Evolutionary conservation across 2,113 vertebrate genomes (phyloP), one percentile per base, ranked within the genome.

Genomic region (Egretta garzetta): DNA sequence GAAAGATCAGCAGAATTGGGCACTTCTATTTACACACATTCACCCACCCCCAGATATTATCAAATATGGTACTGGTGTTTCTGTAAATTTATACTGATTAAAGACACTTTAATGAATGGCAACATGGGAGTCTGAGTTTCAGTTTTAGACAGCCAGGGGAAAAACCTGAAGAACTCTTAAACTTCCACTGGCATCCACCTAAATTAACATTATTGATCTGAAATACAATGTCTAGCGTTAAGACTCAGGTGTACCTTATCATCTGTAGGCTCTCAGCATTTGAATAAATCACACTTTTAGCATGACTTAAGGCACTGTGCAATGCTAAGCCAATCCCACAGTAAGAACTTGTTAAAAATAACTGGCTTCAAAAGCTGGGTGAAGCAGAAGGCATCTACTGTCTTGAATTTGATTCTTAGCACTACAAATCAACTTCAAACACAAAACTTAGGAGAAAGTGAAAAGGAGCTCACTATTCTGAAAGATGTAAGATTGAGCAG

Each of bases 181-280:
- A 45, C n/a, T 59, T 81, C 21, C 50, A 41, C 20, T 90, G 53
- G 27, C 37, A 55, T 45, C 49, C 59, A 81, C 10, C 14, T 52
- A 47, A 35, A 55, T 9, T 8, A 73, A 6, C 14, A 26, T n/a
- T 22, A 73, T 15, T 23, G 50, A 26, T 20, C 45, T 71, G 59
- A 88, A 85, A n/a, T 14, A 66, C 0, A 43, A 62, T 0, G 13
- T 27, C 21, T 12, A 30, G 4, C 2, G 0, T 35, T 35, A 66
- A 70, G 14, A 64, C 20, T 50, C 4, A 0, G 23, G 15, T 28
- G 20, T 23, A 79, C 6, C 9, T 53, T 52, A 41, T 8, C 14
- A 67, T 2, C 47, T 14, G 7, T 1, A 81, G 43, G 39, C 17
- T 27, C 60, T 73, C 55, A 62, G 39, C 15, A 88, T 32, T 60